Evolutionary conservation across 2,888 invertebrate species (phyloP), one percentile per base, ranked within the genome.

Genomic region (Blomia tropicalis): DNA sequence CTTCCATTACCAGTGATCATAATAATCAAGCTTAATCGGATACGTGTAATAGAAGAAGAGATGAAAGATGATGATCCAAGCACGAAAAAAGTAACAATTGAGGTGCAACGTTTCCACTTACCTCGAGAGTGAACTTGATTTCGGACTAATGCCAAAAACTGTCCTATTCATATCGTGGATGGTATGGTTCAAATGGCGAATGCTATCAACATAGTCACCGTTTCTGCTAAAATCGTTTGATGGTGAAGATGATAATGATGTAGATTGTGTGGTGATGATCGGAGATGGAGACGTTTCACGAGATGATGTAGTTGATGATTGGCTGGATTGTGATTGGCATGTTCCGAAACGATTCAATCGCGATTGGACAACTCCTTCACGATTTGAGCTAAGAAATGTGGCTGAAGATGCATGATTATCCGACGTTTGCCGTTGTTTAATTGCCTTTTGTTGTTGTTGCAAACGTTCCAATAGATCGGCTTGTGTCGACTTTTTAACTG

Each of bases 121-220:
- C 63, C 63, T 63, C 60, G 63, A 61, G 11, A 60, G 53, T 59
- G 60, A 60, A 53, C 30, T 63, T 51, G 54, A 60, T 59, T 63
- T 63, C 19, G 59, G 59, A 59, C 59, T 59, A 29, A 60, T 43
- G 36, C 63, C 63, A 63, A 63, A 63, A n/a, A 63, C 41, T 19
- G 44, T 19, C 44, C 32, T 41, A 14, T 62, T 54, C 14, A 14
- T 41, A 17, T 41, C 14, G 41, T n/a, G n/a, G 41, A 41, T 17
- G 41, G 14, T 17, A n/a, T 41, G n/a, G 41, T 41, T 17, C 14
- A 41, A 41, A 14, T 41, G 41, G 41, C 41, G 41, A n/a, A 17
- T 14, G 41, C 41, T 41, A n/a, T 41, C 14, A n/a, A 41, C 41
- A n/a, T 41, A 41, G 41, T 17, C 41, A n/a, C 14, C 41, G 41